Base-by-base conservation (phyloP, 2,888 invertebrate species). In the Philaethria dido region DNA sequence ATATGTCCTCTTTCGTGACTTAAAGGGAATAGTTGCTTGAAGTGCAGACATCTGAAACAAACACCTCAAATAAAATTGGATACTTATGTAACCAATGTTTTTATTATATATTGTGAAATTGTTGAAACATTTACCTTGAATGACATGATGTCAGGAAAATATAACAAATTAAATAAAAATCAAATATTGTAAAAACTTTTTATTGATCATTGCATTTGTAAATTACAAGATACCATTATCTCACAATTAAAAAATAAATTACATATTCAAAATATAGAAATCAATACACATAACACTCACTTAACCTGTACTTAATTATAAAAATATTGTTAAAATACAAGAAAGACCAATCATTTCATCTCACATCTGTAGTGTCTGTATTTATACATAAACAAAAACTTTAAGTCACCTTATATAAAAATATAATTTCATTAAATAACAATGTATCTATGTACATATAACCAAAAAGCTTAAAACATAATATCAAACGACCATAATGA, bases 1-100 rank as follows among this genome's bases (percentile, higher is more conserved):
- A 70, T 79, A 77, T 4, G 86, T 81, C 69, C 86, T 93, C 74
- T 94, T 94, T 13, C 93, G 86, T 29, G 88, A 80, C 72, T 85
- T 89, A 72, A 94, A 94, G 9, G 92, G 86, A 68, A 94, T 90
- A 1, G 84, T 87, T 42, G 87, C 84, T 79, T 94, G 94, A 16
- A 89, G 75, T 33, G 86, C 79, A 62, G 92, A 83, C 92, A 92
- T 93, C 87, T 90, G 80, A 74, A 66, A 71, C 13, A 52, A 47
- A 62, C 11, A 9, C 16, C 13, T 64, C 13, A 39, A 29, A 16
- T 44, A 20, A 29, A 45, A 29, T 18, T 13, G 2, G 6, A 25
- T 11, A 29, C 11, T 52, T 16, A 2, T 52, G 0, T 22, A 25
- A 18, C 25, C 39, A 64, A 61, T 20, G n/a, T 20, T n/a, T n/a